phyloP scores from a whole-genome alignment of 2,888 invertebrate species.

The Agrenia bidenticulata region DNA sequence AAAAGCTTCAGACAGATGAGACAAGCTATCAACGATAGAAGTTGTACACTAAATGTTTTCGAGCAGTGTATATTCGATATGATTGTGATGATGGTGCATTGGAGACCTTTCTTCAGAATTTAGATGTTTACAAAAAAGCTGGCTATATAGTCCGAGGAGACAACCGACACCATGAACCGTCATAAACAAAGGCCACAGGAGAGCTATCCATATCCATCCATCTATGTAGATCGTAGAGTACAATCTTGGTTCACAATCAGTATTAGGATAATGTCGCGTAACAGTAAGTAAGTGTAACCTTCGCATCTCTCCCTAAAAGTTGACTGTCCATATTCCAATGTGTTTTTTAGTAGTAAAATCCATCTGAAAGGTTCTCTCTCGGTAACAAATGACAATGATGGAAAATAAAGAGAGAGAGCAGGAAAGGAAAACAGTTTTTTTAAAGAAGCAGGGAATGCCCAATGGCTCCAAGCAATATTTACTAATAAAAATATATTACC shows the following conservation, averaged over 20 bases:
- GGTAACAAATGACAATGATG: not conserved
- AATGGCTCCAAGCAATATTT: not conserved
- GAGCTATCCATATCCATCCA: slow-evolving; percentile 2
- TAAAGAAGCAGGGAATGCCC: not conserved
- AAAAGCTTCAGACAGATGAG: too few species aligned
- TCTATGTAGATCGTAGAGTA: not conserved
- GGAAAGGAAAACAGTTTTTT: not conserved
- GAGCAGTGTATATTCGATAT: too few species aligned
- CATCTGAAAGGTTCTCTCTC: not conserved
- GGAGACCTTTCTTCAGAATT: too few species aligned
- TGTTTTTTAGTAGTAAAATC: not conserved
- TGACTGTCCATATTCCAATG: too few species aligned
- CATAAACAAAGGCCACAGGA: too few species aligned
- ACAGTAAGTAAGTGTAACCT: not conserved
- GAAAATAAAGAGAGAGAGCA: not conserved
- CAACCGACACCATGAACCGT: too few species aligned
- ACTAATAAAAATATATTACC: too few species aligned
- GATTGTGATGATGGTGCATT: too few species aligned
- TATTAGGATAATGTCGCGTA: not conserved
- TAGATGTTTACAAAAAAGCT: too few species aligned
- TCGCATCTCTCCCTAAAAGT: not conserved
- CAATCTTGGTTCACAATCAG: not conserved
- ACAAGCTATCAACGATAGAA: too few species aligned
- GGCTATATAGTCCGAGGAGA: too few species aligned
- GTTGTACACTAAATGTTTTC: too few species aligned